Evolutionary conservation across 2,113 vertebrate species (phyloP), one percentile per base, ranked within the genome.

Genomic region (Trematomus loennbergii): DNA sequence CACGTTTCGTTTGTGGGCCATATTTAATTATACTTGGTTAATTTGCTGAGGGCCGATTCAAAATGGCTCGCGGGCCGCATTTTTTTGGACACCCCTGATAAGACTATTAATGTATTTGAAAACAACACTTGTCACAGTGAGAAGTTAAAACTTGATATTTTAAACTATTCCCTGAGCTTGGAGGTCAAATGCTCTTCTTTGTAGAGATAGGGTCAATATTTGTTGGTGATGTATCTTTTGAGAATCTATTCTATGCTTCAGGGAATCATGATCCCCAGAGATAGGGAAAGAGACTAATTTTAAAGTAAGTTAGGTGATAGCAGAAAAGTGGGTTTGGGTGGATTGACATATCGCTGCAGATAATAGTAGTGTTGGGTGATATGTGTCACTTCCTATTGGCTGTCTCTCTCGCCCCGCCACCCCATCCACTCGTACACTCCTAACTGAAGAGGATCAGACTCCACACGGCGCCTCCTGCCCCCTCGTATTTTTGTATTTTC

Each of bases 321-420:
- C 15, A 63, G 20, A 33, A 62, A 53, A 73, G 46, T 58, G 45
- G 0, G 5, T 65, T 78, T 75, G 13, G n/a, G 29, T 53, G 49
- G 61, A 59, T 50, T 50, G 50, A 73, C 61, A 71, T 46, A 45
- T 53, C 1, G 6, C 54, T 22, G 52, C 59, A 59, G 77, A 72
- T 13, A n/a, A 63, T 58, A 74, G 53, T 9, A n/a, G 48, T 79
- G 72, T 75, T 75, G 33, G 25, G 43, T 74, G 73, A 78, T 59
- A 22, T 55, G 33, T 80, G 87, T 86, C 81, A 83, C 58, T 81
- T 20, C 62, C 54, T 46, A 75, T 80, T 83, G 73, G 18, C 13
- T 3, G 43, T 64, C 50, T 68, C n/a, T 40, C 13, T 46, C 16
- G 11, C 53, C 36, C 48, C 1, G 2, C 55, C 29, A 53, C 53